Conservation (phyloP, 1,140 invertebrate genomes). For the Leptoteleia sp. region DNA sequence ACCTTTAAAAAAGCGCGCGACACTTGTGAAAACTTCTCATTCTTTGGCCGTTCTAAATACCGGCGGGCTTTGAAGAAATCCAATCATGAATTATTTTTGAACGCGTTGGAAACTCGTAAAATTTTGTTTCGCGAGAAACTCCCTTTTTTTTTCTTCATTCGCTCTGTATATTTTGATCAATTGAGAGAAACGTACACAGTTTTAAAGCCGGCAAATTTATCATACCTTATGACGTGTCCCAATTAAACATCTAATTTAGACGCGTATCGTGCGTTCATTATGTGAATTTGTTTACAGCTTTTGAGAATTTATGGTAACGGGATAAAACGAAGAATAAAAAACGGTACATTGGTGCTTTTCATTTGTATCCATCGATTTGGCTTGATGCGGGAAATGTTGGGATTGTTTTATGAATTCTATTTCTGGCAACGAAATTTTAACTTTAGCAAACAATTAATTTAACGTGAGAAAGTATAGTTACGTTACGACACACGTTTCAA, state of each 20-base stretch:
- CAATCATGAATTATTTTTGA: slow-evolving; percentile 23
- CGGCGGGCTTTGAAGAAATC: slow-evolving; percentile 8
- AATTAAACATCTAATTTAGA: slow-evolving; percentile 3
- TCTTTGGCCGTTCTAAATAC: slow-evolving; percentile 18
- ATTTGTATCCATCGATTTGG: too few relatives aligned
- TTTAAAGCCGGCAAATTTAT: neutral
- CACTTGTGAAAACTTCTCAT: slow-evolving; percentile 53
- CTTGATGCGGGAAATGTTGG: too few relatives aligned
- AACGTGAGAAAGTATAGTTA: slow-evolving; percentile 3
- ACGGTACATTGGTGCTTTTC: too few relatives aligned
- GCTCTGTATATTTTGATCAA: slow-evolving; percentile 12
- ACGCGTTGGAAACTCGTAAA: slow-evolving; percentile 3
- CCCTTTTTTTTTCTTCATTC: slow-evolving; percentile 3
- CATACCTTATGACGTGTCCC: slow-evolving; percentile 1
- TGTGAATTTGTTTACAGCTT: too few relatives aligned
- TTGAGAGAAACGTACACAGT: neutral
- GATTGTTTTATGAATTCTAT: too few relatives aligned
- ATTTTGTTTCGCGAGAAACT: too few relatives aligned
- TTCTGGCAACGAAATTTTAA: neutral
- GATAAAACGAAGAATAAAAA: too few relatives aligned
- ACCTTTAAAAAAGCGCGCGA: slow-evolving; percentile 50
- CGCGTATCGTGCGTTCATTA: neutral
- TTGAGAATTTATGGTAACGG: too few relatives aligned
- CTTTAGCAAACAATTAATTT: slow-evolving; percentile 11
- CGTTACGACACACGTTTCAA: slow-evolving; percentile 11